Percentiles rank a stretch among this genome's conserved stretches.
These are phyloP conservation scores for Eudorcas thomsonii DNA, from an alignment of 2,113 vertebrate genomes.

Conservation along the genomic window DNA sequence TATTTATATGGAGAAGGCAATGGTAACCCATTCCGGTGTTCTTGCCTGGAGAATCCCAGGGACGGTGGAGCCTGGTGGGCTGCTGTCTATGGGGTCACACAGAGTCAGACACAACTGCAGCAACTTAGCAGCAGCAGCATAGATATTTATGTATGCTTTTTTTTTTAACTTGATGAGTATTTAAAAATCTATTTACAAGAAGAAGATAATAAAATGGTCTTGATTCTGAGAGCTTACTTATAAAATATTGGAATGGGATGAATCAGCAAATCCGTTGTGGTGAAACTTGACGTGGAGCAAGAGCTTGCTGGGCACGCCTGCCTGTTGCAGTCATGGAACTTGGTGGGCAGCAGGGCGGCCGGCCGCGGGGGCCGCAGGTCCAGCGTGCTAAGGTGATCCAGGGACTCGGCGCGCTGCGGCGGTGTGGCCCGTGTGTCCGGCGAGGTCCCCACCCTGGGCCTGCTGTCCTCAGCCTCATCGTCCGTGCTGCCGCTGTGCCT, in stretches of 20 bases:
- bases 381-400: slow-evolving; percentile 83
- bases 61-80: rapidly evolving
- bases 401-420: slow-evolving; percentile 74
- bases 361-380: slow-evolving; percentile 79
- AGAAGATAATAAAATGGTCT: slow-evolving; percentile 3
- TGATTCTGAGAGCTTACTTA: not conserved
- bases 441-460: slow-evolving; percentile 50
- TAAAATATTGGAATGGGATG: not conserved
- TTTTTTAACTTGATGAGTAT: not conserved
- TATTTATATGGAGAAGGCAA: not conserved
- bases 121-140: no score
- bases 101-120: no score
- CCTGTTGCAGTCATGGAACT: slow-evolving; percentile 90
- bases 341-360: slow-evolving; percentile 65
- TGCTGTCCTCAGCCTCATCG: slow-evolving; percentile 80
- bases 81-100: no score
- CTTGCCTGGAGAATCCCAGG: no score
- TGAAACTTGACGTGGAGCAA: slow-evolving; percentile 85
- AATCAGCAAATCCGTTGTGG: slow-evolving; percentile 77
- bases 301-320: slow-evolving; percentile 83
- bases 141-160: not conserved
- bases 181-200: not conserved
- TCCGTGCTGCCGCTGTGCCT: slow-evolving; percentile 87
- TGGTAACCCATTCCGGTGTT: no score
- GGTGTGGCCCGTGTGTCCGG: slow-evolving; percentile 75